These are phyloP conservation scores for Carduelis carduelis DNA, from an alignment of 2,797 vertebrate species.

Conservation along the genomic window DNA sequence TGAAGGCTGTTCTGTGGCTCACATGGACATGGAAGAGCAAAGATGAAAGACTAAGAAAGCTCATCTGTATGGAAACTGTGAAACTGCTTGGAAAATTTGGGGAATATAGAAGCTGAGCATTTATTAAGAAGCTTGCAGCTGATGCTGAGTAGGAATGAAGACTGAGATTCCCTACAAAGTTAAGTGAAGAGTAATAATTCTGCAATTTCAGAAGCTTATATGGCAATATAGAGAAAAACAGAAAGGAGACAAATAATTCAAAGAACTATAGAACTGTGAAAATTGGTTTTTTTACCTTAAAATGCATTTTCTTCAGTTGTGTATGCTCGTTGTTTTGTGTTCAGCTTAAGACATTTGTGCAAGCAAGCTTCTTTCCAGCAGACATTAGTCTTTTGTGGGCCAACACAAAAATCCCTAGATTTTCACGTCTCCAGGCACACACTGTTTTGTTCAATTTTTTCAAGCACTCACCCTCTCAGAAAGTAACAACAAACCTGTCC, in stretches of 20 bases:
- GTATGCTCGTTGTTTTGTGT: not conserved
- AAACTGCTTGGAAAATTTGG: not conserved
- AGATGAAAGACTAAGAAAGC: not conserved
- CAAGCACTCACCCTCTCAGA: not conserved
- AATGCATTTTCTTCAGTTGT: rapidly evolving
- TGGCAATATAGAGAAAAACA: not conserved
- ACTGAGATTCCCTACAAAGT: not conserved
- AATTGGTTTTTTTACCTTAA: not conserved
- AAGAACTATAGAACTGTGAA: not conserved
- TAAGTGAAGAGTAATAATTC: not conserved
- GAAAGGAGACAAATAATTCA: not conserved
- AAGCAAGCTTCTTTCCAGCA: not conserved
- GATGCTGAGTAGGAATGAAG: not conserved
- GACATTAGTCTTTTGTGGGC: not conserved
- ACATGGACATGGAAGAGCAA: not conserved
- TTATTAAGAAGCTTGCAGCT: not conserved
- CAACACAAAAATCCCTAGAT: not conserved
- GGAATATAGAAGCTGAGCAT: not conserved
- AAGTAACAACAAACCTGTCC: not conserved
- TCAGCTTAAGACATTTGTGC: not conserved
- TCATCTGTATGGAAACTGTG: not conserved
- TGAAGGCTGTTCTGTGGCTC: not conserved
- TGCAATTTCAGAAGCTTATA: not conserved
- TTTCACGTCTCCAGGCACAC: rapidly evolving
- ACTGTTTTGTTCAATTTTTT: not conserved